Percentiles rank a stretch among this genome's conserved stretches.
Conservation (phyloP, 2,797 vertebrate species). For the Odontamblyopus lacepedii region DNA sequence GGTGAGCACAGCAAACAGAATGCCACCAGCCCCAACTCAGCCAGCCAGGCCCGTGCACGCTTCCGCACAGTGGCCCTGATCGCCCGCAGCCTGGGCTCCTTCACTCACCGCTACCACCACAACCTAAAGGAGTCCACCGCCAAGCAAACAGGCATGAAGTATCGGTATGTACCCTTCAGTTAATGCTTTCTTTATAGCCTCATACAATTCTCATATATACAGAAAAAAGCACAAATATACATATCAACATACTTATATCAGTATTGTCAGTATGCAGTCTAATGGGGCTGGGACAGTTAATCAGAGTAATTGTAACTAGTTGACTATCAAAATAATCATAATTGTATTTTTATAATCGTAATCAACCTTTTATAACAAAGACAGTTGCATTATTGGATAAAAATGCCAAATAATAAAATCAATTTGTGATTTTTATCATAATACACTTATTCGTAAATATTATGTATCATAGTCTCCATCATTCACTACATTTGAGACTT, state of each 20-base stretch:
- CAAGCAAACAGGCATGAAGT: slow-evolving; percentile 99
- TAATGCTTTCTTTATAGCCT: neutral
- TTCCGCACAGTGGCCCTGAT: slow-evolving; percentile 98
- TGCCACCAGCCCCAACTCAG: slow-evolving; percentile 85
- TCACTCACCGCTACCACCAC: slow-evolving; percentile 95
- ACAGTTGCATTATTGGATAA: no score
- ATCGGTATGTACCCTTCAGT: slow-evolving; percentile 73
- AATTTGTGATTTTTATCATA: no score
- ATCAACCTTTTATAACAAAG: no score
- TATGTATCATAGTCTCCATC: no score
- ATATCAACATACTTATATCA: neutral
- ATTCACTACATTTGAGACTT: no score
- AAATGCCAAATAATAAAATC: no score
- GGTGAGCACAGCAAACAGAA: slow-evolving; percentile 96
- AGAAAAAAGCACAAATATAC: neutral
- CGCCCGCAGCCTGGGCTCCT: slow-evolving; percentile 93
- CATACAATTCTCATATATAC: neutral
- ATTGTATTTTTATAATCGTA: no score
- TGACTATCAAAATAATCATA: no score
- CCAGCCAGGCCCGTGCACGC: slow-evolving; percentile 85
- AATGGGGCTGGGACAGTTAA: no score
- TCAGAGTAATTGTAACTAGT: no score
- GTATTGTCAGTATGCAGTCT: neutral
- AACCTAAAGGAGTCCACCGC: slow-evolving; percentile 97
- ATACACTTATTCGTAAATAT: no score